A percentile compares a stretch with the other conserved stretches of the same genome.
These are phyloP conservation scores for Eupithecia inturbata DNA, from an alignment of 2,888 invertebrate genomes.

Conservation along the genomic window DNA sequence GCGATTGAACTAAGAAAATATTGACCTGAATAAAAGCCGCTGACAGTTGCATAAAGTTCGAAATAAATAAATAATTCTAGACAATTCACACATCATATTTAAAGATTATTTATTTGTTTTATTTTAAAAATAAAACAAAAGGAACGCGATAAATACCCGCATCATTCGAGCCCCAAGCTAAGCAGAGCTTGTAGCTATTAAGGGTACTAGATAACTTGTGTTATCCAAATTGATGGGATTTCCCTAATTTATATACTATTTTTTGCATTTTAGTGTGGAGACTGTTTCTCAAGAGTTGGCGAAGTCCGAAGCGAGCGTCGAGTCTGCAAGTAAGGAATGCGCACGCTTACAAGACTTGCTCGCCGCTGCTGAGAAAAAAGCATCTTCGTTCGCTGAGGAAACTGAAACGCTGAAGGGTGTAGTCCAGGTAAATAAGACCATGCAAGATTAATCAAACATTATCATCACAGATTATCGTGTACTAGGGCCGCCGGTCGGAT, in stretches of 20 bases:
- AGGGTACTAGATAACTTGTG: not conserved
- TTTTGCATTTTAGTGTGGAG: not conserved
- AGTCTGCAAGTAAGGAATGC: slow-evolving; percentile 47
- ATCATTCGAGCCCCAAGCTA: not conserved
- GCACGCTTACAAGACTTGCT: slow-evolving; percentile 50
- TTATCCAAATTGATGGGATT: too few relatives aligned
- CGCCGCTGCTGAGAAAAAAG: slow-evolving; percentile 47
- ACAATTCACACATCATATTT: not conserved
- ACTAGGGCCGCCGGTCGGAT: too few relatives aligned
- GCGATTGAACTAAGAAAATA: too few relatives aligned
- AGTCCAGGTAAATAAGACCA: slow-evolving; percentile 29
- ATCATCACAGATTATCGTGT: too few relatives aligned
- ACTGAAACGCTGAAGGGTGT: not conserved
- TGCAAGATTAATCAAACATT: not conserved
- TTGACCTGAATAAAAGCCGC: too few relatives aligned
- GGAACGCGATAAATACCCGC: too few relatives aligned
- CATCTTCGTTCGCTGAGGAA: not conserved
- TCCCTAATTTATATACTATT: not conserved
- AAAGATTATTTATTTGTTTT: too few relatives aligned
- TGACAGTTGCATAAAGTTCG: too few relatives aligned
- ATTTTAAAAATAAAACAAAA: too few relatives aligned
- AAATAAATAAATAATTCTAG: not conserved
- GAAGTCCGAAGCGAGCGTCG: slow-evolving; percentile 22
- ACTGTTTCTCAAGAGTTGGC: not conserved
- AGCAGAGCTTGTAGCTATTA: not conserved